Conservation (phyloP, 2,113 vertebrate species). For the Macquaria australasica region DNA sequence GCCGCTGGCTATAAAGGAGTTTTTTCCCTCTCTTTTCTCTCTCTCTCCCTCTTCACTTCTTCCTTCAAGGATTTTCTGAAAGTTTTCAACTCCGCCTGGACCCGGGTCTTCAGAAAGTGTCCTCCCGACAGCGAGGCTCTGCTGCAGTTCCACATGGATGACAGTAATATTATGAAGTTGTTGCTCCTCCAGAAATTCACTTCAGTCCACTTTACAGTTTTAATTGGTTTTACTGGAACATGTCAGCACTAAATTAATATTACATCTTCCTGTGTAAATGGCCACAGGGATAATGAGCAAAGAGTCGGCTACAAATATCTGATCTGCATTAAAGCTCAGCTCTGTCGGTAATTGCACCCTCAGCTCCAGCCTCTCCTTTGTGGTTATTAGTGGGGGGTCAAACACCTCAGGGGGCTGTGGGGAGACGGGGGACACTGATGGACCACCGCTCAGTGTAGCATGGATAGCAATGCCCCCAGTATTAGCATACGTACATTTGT, state of each 20-base stretch:
- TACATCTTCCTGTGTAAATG: background rate
- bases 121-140: background rate
- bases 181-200: background rate
- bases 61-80: slow-evolving; percentile 9
- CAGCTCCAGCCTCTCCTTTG: background rate
- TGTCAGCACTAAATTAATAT: slow-evolving; percentile 8
- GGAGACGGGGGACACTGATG: too few species aligned
- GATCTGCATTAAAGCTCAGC: background rate
- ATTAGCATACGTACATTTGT: too few species aligned
- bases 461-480: too few species aligned
- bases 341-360: background rate
- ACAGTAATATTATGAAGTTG: background rate
- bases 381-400: background rate
- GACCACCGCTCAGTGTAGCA: too few species aligned
- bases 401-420: background rate
- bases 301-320: background rate
- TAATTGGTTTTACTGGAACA: background rate
- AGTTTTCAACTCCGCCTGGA: slow-evolving; percentile 19
- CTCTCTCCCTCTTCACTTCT: background rate
- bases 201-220: background rate
- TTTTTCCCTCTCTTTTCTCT: too few species aligned
- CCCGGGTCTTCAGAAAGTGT: background rate
- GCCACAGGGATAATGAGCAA: background rate
- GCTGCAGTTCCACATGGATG: slow-evolving; percentile 4
- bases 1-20: background rate